These are phyloP conservation scores for Sinodicranocentrus sp. DNA, from an alignment of 2,888 invertebrate genomes.

Conservation along the genomic window DNA sequence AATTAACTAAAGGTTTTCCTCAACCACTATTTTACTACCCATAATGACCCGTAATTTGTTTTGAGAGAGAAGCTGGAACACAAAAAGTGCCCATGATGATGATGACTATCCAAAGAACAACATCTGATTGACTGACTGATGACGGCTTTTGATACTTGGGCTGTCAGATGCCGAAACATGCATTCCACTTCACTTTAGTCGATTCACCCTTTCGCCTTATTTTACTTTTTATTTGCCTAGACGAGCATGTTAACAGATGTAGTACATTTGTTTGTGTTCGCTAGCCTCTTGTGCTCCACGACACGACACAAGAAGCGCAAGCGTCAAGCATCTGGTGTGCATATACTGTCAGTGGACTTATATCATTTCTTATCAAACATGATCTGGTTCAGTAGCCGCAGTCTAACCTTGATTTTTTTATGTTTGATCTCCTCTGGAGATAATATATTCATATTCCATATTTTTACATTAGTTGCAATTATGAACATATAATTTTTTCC, in stretches of 20 bases:
- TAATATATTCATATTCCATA: constrained; percentile 36
- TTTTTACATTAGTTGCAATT: constrained; percentile 37
- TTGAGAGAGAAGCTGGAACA: constrained; percentile 50
- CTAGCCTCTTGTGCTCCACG: too few species aligned
- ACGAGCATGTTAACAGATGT: constrained; percentile 13
- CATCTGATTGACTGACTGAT: constrained; percentile 66
- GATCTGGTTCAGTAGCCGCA: constrained; percentile 47
- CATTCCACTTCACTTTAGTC: constrained; percentile 32
- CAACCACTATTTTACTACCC: constrained; percentile 71
- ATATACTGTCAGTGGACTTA: not conserved
- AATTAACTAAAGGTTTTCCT: constrained; percentile 74
- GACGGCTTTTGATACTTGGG: constrained; percentile 55
- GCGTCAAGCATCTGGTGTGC: not conserved
- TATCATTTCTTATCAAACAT: not conserved
- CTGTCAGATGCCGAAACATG: constrained; percentile 54
- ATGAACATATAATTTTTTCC: constrained; percentile 16
- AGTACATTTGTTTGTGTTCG: not conserved
- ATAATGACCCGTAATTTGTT: constrained; percentile 75
- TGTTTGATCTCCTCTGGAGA: not conserved
- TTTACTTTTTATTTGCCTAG: not conserved
- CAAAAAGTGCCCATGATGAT: constrained; percentile 50
- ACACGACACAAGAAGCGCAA: not conserved
- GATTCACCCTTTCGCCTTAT: not conserved
- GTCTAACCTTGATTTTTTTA: constrained; percentile 49
- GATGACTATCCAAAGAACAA: constrained; percentile 33